phyloP scores from a whole-genome alignment of 1,140 invertebrate species.

The Habropoda laboriosa region DNA sequence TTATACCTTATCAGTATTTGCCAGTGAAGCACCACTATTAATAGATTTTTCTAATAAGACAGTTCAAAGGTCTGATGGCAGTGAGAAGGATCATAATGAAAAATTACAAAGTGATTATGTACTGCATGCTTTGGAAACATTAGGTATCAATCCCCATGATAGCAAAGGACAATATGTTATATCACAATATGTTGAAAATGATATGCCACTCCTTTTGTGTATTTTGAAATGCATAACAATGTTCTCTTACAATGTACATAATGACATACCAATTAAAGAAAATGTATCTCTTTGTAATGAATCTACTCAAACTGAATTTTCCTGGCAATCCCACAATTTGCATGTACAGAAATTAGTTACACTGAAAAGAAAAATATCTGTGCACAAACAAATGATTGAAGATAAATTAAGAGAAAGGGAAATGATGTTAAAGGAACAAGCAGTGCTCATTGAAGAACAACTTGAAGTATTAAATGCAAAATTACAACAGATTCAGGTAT shows the following conservation, averaged over 20 bases:
- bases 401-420: conserved; percentile 71
- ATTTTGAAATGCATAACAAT: conserved; percentile 72
- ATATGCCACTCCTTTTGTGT: conserved; percentile 73
- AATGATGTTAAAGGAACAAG: conserved; percentile 71
- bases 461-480: conserved; percentile 72
- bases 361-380: conserved; percentile 71
- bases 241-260: conserved; percentile 38
- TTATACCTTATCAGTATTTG: conserved; percentile 78
- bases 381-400: conserved; percentile 74
- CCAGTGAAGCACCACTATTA: conserved; percentile 78
- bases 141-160: conserved; percentile 74
- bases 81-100: conserved; percentile 40
- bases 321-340: conserved; percentile 29
- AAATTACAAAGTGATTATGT: conserved; percentile 78
- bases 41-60: conserved; percentile 74
- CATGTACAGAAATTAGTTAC: conserved; percentile 55
- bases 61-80: conserved; percentile 35
- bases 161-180: conserved; percentile 72
- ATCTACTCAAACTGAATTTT: conserved; percentile 59
- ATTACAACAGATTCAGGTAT: conserved; percentile 75
- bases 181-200: conserved; percentile 69
- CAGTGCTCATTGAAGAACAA: conserved; percentile 70
- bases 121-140: conserved; percentile 74
- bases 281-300: conserved; percentile 38
- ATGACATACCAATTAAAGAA: conserved; percentile 18